Evolutionary conservation across 2,888 invertebrate species (phyloP).

Genomic region (Meiosimyza platycephala): DNA sequence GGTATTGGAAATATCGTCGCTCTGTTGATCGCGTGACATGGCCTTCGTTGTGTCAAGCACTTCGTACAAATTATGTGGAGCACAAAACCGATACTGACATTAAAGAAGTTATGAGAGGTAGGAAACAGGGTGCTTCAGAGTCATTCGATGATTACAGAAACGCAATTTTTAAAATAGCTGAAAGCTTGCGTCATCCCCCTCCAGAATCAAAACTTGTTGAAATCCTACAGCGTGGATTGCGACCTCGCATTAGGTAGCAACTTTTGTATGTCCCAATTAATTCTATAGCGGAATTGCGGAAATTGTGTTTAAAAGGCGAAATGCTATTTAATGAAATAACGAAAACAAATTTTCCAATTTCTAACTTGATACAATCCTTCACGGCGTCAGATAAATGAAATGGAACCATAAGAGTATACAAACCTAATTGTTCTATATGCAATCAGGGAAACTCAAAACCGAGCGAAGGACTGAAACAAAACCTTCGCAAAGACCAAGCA

Average conservation of each 20-base stretch:
- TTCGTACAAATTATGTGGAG: conserved; percentile 32
- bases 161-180: conserved; percentile 31
- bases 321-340: conserved; percentile 28
- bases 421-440: not conserved
- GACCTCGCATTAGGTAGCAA: conserved; percentile 29
- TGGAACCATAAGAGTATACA: not conserved
- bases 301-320: conserved; percentile 34
- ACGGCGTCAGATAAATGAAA: too few relatives aligned
- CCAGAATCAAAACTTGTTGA: conserved; percentile 33
- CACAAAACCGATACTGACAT: conserved; percentile 28
- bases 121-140: conserved; percentile 29
- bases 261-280: conserved; percentile 32
- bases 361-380: too few relatives aligned
- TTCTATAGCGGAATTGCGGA: conserved; percentile 33
- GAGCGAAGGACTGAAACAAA: conserved; percentile 1
- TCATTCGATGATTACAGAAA: conserved; percentile 34
- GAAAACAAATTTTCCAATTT: not conserved
- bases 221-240: conserved; percentile 34
- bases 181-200: conserved; percentile 16
- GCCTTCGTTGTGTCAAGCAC: conserved; percentile 29
- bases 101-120: conserved; percentile 29
- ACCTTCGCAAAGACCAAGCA: not conserved
- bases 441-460: conserved; percentile 7
- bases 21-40: conserved; percentile 27
- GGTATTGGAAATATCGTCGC: conserved; percentile 11